phyloP scores from a whole-genome alignment of 1,140 invertebrate species.

The Cyrtorhinus lividipennis region DNA sequence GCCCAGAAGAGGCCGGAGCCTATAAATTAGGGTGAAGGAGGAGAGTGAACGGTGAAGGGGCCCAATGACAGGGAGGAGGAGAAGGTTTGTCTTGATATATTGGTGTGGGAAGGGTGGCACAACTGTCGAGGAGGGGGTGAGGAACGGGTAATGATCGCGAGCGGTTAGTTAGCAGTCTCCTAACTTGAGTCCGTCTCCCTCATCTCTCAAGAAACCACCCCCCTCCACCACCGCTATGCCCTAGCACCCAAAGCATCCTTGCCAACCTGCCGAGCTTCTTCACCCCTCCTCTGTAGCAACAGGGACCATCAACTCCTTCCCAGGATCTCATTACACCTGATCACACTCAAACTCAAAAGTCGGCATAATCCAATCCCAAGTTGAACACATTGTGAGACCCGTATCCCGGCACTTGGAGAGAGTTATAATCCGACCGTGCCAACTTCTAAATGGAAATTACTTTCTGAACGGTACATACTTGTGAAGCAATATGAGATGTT shows the following conservation, averaged over 20 bases:
- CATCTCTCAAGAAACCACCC: not conserved
- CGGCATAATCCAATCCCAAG: conserved; percentile 6
- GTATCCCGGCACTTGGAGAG: not conserved
- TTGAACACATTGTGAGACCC: not conserved
- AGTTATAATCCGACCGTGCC: not conserved
- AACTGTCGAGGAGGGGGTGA: no score
- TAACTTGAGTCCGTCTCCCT: not conserved
- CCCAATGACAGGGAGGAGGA: not conserved
- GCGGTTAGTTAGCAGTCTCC: not conserved
- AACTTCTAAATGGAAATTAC: conserved; percentile 9
- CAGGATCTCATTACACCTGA: not conserved
- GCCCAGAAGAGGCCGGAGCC: not conserved
- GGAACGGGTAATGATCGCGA: not conserved
- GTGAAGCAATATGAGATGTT: not conserved
- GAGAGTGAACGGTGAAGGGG: not conserved
- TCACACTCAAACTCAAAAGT: conserved; percentile 6
- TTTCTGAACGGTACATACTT: not conserved
- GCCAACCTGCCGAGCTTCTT: no score
- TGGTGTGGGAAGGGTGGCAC: no score
- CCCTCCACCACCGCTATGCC: not conserved
- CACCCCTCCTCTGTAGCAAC: no score
- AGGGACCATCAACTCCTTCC: no score
- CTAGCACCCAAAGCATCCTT: no score
- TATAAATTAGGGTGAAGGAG: conserved; percentile 5
- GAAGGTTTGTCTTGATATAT: conserved; percentile 8